Conservation (phyloP, 2,888 invertebrate genomes). For the Drosophila infuscata region DNA sequence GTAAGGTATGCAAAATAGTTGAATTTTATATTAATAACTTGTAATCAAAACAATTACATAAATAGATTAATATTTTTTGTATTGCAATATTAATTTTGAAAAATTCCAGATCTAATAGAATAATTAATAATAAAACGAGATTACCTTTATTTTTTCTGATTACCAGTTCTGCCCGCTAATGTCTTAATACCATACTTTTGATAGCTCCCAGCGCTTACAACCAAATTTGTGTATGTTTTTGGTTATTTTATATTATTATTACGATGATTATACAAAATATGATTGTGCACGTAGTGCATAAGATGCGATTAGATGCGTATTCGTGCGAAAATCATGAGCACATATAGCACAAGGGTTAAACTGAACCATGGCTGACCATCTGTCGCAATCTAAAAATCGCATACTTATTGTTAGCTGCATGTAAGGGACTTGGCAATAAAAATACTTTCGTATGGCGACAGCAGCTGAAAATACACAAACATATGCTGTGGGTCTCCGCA, state of each 20-base stretch:
- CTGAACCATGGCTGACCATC: conserved; percentile 29
- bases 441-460: conserved; percentile 27
- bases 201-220: not conserved
- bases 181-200: not conserved
- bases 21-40: not conserved
- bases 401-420: conserved; percentile 36
- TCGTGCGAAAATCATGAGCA: not conserved
- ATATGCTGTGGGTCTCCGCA: conserved; percentile 43
- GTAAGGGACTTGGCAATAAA: conserved; percentile 48
- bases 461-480: conserved; percentile 25
- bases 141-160: not conserved
- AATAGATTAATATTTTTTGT: not conserved
- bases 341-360: conserved; percentile 12
- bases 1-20: not conserved
- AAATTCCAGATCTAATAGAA: not conserved
- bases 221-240: not conserved
- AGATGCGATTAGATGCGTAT: not conserved
- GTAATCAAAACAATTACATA: not conserved
- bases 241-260: not conserved
- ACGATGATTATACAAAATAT: not conserved
- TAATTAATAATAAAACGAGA: not conserved
- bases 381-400: conserved; percentile 42
- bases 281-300: not conserved
- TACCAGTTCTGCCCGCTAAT: not conserved
- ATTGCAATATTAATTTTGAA: not conserved